A percentile compares a stretch with the other conserved stretches of the same genome.
Conservation (phyloP, 2,113 vertebrate species). For the Syrmaticus mikado region DNA sequence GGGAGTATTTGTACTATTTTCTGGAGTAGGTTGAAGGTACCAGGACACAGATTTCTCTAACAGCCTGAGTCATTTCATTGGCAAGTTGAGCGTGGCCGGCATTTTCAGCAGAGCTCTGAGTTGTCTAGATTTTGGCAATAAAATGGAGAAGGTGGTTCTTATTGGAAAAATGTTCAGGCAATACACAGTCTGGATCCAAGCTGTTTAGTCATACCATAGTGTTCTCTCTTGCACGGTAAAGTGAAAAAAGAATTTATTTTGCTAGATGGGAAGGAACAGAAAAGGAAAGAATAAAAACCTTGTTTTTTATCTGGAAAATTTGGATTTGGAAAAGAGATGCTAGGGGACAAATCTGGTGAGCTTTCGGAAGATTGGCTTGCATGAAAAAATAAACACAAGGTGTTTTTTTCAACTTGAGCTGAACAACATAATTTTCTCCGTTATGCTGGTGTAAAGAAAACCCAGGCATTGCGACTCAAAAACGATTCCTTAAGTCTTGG, state of each 20-base stretch:
- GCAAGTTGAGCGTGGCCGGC: neutral
- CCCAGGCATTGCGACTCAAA: neutral
- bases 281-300: neutral
- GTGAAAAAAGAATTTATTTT: neutral
- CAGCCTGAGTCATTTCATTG: slow-evolving; percentile 1
- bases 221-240: neutral
- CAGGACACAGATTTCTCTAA: neutral
- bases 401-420: neutral
- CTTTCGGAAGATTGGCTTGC: neutral
- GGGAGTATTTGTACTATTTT: neutral
- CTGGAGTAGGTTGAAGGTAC: neutral
- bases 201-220: neutral
- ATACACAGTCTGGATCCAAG: neutral
- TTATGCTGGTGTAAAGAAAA: neutral
- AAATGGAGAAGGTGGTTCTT: neutral
- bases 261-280: neutral
- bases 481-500: neutral
- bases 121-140: neutral
- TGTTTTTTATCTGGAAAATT: neutral
- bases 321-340: neutral
- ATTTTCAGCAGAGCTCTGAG: neutral
- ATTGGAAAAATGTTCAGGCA: neutral
- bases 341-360: neutral
- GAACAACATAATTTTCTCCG: neutral
- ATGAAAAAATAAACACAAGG: neutral